phyloP scores from a whole-genome alignment of 2,797 vertebrate species.

The Typhlichthys subterraneus region DNA sequence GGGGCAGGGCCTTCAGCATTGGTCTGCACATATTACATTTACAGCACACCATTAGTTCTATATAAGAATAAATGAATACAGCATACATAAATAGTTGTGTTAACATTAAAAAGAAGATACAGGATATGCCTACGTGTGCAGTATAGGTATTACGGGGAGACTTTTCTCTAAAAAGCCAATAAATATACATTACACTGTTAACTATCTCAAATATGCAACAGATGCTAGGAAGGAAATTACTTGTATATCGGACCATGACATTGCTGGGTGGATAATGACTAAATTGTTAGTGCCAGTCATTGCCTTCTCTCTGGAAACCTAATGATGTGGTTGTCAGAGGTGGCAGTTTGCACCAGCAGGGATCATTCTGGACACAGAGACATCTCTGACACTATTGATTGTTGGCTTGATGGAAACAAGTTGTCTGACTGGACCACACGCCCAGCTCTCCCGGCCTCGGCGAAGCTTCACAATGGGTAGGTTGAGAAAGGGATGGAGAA shows the following conservation, averaged over 20 bases:
- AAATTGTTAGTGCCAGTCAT: conserved; percentile 10
- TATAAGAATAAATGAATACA: no score
- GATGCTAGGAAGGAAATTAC: background rate
- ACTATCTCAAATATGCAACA: background rate
- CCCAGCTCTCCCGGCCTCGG: conserved; percentile 12
- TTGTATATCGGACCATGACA: conserved; percentile 8
- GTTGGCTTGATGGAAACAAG: conserved; percentile 49
- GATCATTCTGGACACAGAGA: conserved; percentile 27
- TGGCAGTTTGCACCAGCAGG: conserved; percentile 16
- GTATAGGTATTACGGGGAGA: no score
- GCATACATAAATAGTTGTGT: no score
- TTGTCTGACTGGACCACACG: conserved; percentile 45
- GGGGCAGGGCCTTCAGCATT: no score
- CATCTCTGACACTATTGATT: conserved; percentile 61
- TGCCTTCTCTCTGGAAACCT: conserved; percentile 24
- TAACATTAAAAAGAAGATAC: no score
- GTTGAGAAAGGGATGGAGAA: conserved; percentile 51
- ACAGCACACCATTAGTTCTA: no score
- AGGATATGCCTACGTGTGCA: no score
- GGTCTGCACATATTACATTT: no score
- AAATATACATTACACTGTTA: background rate
- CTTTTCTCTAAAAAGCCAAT: no score
- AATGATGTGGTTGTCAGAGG: conserved; percentile 45
- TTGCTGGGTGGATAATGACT: conserved; percentile 15
- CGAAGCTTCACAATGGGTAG: background rate